Percentiles rank a stretch among this genome's conserved stretches.
phyloP scores from a whole-genome alignment of 1,140 invertebrate species.

The Plectrocnemia conspersa region DNA sequence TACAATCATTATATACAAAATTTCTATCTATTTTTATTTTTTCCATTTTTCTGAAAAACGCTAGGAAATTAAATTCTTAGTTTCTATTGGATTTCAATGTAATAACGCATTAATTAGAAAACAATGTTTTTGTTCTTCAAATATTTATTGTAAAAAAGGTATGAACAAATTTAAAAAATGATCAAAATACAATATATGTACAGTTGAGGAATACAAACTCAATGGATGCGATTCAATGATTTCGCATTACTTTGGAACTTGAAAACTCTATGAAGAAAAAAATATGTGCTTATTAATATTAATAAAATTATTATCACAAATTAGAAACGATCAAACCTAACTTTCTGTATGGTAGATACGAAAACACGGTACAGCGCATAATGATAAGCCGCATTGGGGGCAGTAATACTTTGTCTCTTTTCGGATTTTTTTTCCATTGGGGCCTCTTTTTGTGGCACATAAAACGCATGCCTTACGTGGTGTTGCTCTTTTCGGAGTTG shows the following conservation, averaged over 20 bases:
- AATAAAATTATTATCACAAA: not conserved
- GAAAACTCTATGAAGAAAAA: not conserved
- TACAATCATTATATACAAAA: too few species aligned
- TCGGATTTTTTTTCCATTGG: not conserved
- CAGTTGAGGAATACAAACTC: not conserved
- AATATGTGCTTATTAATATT: not conserved
- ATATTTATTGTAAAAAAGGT: too few species aligned
- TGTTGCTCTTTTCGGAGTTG: constrained; percentile 2
- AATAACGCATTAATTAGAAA: too few species aligned
- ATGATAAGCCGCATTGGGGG: not conserved
- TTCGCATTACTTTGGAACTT: too few species aligned
- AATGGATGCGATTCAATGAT: not conserved
- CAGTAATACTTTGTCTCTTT: constrained; percentile 9
- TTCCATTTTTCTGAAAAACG: not conserved
- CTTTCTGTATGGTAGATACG: constrained; percentile 8
- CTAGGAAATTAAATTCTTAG: not conserved
- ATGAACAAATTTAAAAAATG: not conserved
- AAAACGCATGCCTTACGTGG: constrained; percentile 6
- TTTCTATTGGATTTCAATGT: not conserved
- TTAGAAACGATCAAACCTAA: not conserved
- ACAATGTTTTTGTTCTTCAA: too few species aligned
- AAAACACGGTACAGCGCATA: constrained; percentile 15
- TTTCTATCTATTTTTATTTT: too few species aligned
- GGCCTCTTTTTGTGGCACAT: constrained; percentile 4
- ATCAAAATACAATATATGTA: not conserved